Base-by-base conservation (phyloP, 2,113 vertebrate species). In the Malurus cyaneus region DNA sequence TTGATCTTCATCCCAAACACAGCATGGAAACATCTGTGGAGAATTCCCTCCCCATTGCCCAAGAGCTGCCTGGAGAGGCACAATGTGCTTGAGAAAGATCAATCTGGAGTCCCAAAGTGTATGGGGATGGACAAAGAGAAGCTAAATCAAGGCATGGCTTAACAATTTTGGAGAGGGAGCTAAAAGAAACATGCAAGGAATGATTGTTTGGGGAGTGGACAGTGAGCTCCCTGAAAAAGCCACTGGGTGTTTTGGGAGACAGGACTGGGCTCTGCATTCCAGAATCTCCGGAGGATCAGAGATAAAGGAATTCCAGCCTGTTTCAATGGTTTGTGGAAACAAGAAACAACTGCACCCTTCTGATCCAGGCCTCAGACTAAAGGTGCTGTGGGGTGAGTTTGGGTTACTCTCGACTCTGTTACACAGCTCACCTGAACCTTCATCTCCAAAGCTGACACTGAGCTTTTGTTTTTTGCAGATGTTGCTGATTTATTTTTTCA, bases 31-130 rank as follows among this genome's bases (percentile, higher is more conserved):
- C 44, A 50, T 64, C 60, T 57, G 71, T 49, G 47, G 21, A 49
- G 50, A 87, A 53, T 81, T 93, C 84, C 65, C 44, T 96, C 89
- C 85, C 81, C 56, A 4, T 92, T 86, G 71, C 80, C 61, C 31
- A 7, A 7, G 12, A 49, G n/a, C 65, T 47, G 77, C 41, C 66
- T 80, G 89, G 42, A 61, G 5, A 13, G 61, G 53, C 13, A 41
- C 86, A 47, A 34, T 9, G 46, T 36, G 77, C 89, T 82, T 74
- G 36, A 20, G 28, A 60, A 62, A 70, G 87, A 92, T 62, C 53
- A 41, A 62, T 9, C 86, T 76, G 59, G 67, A 82, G 64, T n/a
- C 32, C 2, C 8, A 34, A 54, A n/a, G 6, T 15, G 29, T 46
- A 47, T 20, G 31, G 28, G 26, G 53, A 42, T 20, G 20, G 39